These are phyloP conservation scores for Samia ricini DNA, from an alignment of 1,140 invertebrate species.

Conservation along the genomic window DNA sequence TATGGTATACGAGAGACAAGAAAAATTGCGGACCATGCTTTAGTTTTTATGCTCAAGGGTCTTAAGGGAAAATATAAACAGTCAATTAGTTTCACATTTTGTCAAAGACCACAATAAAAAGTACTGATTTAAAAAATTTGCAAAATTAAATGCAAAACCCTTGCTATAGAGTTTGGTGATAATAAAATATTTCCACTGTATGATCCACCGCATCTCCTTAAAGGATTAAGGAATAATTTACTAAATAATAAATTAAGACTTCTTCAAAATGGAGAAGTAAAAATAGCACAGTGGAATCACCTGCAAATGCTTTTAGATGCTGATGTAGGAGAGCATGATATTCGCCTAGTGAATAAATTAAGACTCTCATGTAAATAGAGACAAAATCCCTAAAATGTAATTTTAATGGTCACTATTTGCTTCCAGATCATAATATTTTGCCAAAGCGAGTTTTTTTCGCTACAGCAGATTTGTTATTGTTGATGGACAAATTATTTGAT, in stretches of 20 bases:
- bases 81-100: not conserved
- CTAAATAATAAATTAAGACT: conserved; percentile 8
- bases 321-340: conserved; percentile 11
- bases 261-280: conserved; percentile 2
- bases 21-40: conserved; percentile 12
- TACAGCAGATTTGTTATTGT: conserved; percentile 3
- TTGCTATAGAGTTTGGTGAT: not conserved
- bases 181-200: conserved; percentile 5
- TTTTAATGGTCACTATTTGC: not conserved
- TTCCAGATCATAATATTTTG: conserved; percentile 13
- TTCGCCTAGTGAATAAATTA: conserved; percentile 12
- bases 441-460: conserved; percentile 5
- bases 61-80: conserved; percentile 4
- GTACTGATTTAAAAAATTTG: conserved; percentile 10
- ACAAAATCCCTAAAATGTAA: conserved; percentile 7
- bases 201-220: conserved; percentile 11
- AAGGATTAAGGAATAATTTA: conserved; percentile 12
- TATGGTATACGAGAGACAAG: not conserved
- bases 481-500: conserved; percentile 13
- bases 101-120: not conserved
- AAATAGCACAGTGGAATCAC: conserved; percentile 8
- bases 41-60: conserved; percentile 4
- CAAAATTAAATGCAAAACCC: not conserved
- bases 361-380: conserved; percentile 1
- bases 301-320: conserved; percentile 1